These are phyloP conservation scores for Psylliodes chrysocephalus DNA, from an alignment of 2,888 invertebrate genomes.

Conservation along the genomic window DNA sequence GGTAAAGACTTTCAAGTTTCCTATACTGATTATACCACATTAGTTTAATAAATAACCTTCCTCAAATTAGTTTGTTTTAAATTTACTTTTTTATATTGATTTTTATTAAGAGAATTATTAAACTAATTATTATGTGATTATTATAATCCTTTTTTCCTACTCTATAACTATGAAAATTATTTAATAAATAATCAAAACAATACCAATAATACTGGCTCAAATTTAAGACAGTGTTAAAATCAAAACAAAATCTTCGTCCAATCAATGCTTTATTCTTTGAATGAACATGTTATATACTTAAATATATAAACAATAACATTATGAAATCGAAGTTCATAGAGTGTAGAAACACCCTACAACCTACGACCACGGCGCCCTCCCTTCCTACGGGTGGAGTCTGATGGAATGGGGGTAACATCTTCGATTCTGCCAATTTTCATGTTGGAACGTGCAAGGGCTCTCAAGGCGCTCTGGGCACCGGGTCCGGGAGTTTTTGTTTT, in stretches of 20 bases:
- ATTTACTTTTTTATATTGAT: too few species aligned
- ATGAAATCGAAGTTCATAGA: constrained; percentile 33
- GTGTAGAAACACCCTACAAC: constrained; percentile 77
- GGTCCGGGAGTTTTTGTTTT: constrained; percentile 99
- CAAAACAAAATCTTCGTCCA: constrained; percentile 30
- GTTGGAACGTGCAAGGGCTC: constrained; percentile 97
- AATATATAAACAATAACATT: constrained; percentile 43
- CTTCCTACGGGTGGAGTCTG: constrained; percentile 99
- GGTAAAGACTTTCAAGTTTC: too few species aligned
- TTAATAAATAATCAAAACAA: too few species aligned
- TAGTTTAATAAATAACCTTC: too few species aligned
- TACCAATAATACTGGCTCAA: too few species aligned
- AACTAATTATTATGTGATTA: too few species aligned
- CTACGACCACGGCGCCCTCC: constrained; percentile 99
- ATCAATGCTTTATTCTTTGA: constrained; percentile 41
- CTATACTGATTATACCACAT: too few species aligned
- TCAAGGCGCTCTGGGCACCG: constrained; percentile 96
- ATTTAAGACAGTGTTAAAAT: too few species aligned
- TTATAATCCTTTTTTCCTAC: too few species aligned
- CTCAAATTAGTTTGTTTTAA: too few species aligned
- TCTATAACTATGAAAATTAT: too few species aligned
- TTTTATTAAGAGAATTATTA: too few species aligned
- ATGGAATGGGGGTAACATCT: constrained; percentile 99
- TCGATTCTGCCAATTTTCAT: constrained; percentile 99
- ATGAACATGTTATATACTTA: constrained; percentile 42